Evolutionary conservation across 2,113 vertebrate genomes (phyloP).

Genomic region (Leptodactylus fuscus): DNA sequence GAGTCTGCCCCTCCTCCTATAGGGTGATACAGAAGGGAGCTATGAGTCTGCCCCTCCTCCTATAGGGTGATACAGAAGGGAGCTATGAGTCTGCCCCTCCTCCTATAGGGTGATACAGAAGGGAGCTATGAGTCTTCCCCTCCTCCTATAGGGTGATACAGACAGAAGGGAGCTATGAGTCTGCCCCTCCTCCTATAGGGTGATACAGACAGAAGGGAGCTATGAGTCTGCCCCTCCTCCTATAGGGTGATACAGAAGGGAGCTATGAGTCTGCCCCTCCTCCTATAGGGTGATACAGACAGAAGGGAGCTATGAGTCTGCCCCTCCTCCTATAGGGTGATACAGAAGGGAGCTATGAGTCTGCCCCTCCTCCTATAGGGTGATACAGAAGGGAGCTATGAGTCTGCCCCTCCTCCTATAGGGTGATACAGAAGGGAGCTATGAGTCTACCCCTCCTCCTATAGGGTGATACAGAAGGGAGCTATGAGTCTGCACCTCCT

Average conservation of each 20-base stretch:
- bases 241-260: slow-evolving; percentile 75
- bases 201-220: slow-evolving; percentile 69
- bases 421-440: slow-evolving; percentile 71
- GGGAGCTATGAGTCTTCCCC: neutral
- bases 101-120: slow-evolving; percentile 75
- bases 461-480: slow-evolving; percentile 74
- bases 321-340: slow-evolving; percentile 72
- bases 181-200: slow-evolving; percentile 67
- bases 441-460: slow-evolving; percentile 12
- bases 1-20: neutral
- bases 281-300: slow-evolving; percentile 78
- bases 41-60: slow-evolving; percentile 12
- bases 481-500: slow-evolving; percentile 8
- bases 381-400: slow-evolving; percentile 67
- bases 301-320: neutral
- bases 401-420: slow-evolving; percentile 62
- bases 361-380: slow-evolving; percentile 67
- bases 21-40: neutral
- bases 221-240: slow-evolving; percentile 13
- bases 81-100: neutral
- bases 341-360: slow-evolving; percentile 58
- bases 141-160: slow-evolving; percentile 78
- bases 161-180: neutral
- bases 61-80: slow-evolving; percentile 75
- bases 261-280: neutral